Evolutionary conservation across 2,888 invertebrate genomes (phyloP), one percentile per base, ranked within the genome.

Genomic region (Leptinotarsa rubiginosa): DNA sequence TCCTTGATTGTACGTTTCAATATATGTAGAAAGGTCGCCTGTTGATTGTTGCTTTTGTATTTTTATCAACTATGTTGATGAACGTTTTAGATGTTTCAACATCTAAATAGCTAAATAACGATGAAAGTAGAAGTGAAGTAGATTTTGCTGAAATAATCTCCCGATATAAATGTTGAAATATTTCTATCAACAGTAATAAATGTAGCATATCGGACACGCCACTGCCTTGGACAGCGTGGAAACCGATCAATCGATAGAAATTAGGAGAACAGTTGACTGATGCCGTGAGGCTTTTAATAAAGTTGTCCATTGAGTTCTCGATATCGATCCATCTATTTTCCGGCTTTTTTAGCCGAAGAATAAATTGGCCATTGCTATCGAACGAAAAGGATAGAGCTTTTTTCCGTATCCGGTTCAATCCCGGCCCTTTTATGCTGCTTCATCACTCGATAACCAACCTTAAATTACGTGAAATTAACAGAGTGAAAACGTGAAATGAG

Each of bases 181-280:
- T 41, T 10, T 12, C 10, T 10, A 41, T 41, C 12, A 10, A 10
- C 1, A 7, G 31, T 31, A 7, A 7, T 31, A 1, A 31, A 41
- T 41, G 41, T 10, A 2, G 10, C 10, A 41, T 41, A 41, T 41
- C 41, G 12, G 12, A 41, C 10, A 62, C 62, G 62, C 62, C 62
- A 62, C 31, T 62, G 62, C 13, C 13, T 22, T 1, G 22, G 22
- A 15, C 22, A 56, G 22, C 25, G 4, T 13, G 13, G 3, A n/a
- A n/a, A n/a, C 16, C 41, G n/a, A 5, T 31, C 62, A 41, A n/a
- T 62, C 18, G 13, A 41, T 15, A 62, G 62, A 41, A 62, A 62
- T 62, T n/a, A 62, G n/a, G 62, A 41, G 41, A 62, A 62, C 62
- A 62, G 62, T 62, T 62, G 62, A 62, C 25, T 62, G 62, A 62